These are phyloP conservation scores for Pocillopora verrucosa DNA, from an alignment of 64 coral and sea anemone genomes.

Conservation along the genomic window DNA sequence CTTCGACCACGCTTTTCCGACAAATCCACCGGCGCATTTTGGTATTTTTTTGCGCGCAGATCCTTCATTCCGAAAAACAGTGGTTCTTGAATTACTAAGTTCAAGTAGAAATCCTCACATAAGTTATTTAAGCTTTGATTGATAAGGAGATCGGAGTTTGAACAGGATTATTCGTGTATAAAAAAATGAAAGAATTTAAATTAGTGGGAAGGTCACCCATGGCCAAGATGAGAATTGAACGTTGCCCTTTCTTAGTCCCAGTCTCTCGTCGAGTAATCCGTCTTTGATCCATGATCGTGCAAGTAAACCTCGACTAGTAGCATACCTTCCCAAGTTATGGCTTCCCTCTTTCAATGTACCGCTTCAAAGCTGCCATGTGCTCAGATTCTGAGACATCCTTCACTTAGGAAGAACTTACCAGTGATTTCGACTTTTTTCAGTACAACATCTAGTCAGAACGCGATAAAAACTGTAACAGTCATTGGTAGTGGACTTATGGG, in stretches of 20 bases:
- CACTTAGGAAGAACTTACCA: constrained; percentile 27
- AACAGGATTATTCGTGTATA: no score
- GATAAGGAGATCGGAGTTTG: no score
- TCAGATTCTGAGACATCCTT: neutral
- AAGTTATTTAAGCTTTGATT: no score
- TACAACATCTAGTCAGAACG: constrained; percentile 40
- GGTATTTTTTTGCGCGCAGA: no score
- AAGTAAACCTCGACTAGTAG: neutral
- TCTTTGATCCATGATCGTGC: neutral
- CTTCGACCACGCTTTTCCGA: no score
- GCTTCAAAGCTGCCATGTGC: constrained; percentile 4
- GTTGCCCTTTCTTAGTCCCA: neutral
- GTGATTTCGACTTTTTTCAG: constrained; percentile 46
- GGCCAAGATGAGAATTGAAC: no score
- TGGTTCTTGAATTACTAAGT: no score
- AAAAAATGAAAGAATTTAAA: no score
- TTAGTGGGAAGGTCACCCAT: no score
- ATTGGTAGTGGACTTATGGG: constrained; percentile 94
- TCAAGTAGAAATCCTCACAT: no score
- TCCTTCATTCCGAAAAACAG: no score
- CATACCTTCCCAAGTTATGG: constrained; percentile 17
- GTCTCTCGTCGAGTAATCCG: neutral
- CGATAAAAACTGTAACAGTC: constrained; percentile 86
- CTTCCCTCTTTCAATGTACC: constrained; percentile 40
- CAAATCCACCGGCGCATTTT: no score